These are phyloP conservation scores for Agrotis ipsilon DNA, from an alignment of 2,888 invertebrate genomes.

Conservation along the genomic window DNA sequence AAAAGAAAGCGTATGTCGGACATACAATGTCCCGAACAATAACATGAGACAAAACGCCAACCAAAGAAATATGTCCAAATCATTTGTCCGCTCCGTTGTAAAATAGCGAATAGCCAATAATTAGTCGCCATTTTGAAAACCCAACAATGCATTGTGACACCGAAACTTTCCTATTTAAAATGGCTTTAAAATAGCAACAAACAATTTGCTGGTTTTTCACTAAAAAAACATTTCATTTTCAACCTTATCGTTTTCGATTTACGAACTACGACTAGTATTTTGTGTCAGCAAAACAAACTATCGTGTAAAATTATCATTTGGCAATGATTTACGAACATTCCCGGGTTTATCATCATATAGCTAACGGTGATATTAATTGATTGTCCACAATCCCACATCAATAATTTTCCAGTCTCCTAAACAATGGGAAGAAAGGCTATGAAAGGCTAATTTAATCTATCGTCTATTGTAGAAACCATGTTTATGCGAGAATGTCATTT, in stretches of 20 bases:
- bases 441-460: slow-evolving; percentile 1
- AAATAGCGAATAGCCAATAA: slow-evolving; percentile 70
- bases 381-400: slow-evolving; percentile 8
- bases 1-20: slow-evolving; percentile 65
- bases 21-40: slow-evolving; percentile 54
- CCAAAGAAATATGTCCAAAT: slow-evolving; percentile 62
- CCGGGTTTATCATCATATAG: slow-evolving; percentile 25
- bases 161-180: slow-evolving; percentile 64
- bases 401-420: background rate
- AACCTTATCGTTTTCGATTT: background rate
- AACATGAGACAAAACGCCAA: slow-evolving; percentile 55
- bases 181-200: slow-evolving; percentile 34
- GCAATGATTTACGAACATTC: slow-evolving; percentile 23
- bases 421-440: slow-evolving; percentile 17
- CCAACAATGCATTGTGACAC: slow-evolving; percentile 67
- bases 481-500: slow-evolving; percentile 7
- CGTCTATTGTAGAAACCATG: background rate
- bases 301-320: slow-evolving; percentile 28
- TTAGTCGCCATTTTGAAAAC: slow-evolving; percentile 71
- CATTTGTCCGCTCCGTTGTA: slow-evolving; percentile 66
- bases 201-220: background rate
- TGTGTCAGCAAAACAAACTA: slow-evolving; percentile 1
- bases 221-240: background rate
- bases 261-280: background rate
- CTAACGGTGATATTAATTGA: slow-evolving; percentile 29